A percentile compares a stretch with the other conserved stretches of the same genome.
Conservation (phyloP, 2,888 invertebrate genomes). For the Oxyteleia sp. region DNA sequence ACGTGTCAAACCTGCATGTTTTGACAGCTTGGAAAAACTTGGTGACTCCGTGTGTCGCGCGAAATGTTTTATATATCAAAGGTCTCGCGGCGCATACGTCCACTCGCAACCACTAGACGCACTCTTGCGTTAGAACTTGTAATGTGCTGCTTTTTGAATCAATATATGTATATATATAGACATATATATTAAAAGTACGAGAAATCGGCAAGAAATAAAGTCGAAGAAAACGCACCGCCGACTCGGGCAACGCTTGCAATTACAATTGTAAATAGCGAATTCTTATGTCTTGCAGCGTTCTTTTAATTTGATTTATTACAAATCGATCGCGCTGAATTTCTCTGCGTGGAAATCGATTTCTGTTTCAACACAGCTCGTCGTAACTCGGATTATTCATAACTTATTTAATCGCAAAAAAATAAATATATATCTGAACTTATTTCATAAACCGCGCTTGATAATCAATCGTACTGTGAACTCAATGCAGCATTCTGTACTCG, state of each 20-base stretch:
- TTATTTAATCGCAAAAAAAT: conserved; percentile 64
- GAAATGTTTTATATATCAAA: no score
- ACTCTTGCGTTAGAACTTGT: conserved; percentile 27
- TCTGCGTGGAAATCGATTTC: conserved; percentile 36
- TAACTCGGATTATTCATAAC: conserved; percentile 51
- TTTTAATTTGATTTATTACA: conserved; percentile 55
- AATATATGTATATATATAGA: no score
- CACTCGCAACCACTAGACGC: conserved; percentile 18
- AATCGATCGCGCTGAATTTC: conserved; percentile 40
- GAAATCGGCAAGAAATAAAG: conserved; percentile 38
- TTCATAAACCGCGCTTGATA: no score
- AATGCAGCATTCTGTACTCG: no score
- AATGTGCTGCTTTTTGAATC: conserved; percentile 58
- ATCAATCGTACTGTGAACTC: no score
- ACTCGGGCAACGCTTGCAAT: conserved; percentile 20
- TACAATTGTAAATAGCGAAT: conserved; percentile 52
- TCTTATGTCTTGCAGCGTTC: conserved; percentile 38
- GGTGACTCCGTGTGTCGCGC: no score
- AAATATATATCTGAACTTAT: no score
- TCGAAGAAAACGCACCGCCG: conserved; percentile 41
- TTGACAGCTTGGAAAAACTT: no score
- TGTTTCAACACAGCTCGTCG: conserved; percentile 40
- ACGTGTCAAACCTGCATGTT: no score
- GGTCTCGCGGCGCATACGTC: no score
- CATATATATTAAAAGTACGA: conserved; percentile 44